Evolutionary conservation across 2,888 invertebrate genomes (phyloP), one percentile per base, ranked within the genome.

Genomic region (Coenonympha glycerion): DNA sequence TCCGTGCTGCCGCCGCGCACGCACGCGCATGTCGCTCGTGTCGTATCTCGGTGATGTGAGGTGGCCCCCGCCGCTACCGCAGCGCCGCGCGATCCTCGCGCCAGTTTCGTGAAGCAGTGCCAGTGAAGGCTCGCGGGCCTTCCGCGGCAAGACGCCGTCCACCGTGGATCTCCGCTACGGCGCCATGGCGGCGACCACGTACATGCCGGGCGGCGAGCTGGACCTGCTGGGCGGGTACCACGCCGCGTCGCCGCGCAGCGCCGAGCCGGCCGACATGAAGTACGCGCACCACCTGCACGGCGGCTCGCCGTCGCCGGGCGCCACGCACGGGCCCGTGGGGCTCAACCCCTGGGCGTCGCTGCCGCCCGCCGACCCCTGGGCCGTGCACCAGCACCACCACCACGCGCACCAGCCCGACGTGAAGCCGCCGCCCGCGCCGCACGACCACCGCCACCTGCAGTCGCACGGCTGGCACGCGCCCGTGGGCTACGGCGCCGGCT

Each of bases 111-210:
- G 77, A 81, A 66, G 58, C 51, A 74, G 72, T 72, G 85, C 84
- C 84, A 85, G 78, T 79, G 87, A 82, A 85, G 86, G 85, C 85
- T 84, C 79, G 62, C 74, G 76, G 79, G 84, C 85, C 86, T 87
- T 85, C 90, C 88, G 89, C 85, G 84, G 85, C 88, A 88, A 86
- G 88, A 89, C 89, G 90, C 89, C 90, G 84, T 87, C 88, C 85
- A 88, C 86, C 86, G 88, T 88, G 86, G 87, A 87, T 81, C 73
- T 87, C 75, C 85, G 87, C 79, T 90, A 90, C 90, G 90, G 91
- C 90, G 92, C 92, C 92, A 96, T 96, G 95, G 95, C 96, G 91
- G 95, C 96, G 90, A 95, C 96, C 89, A 94, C 95, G 89, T 96
- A 96, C 90, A 93, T 96, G 91, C 94, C 95, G 89, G 92, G 94